A percentile compares a stretch with the other conserved stretches of the same genome.
Evolutionary conservation across 2,113 vertebrate genomes (phyloP).

Genomic region (Hystrix brachyura): DNA sequence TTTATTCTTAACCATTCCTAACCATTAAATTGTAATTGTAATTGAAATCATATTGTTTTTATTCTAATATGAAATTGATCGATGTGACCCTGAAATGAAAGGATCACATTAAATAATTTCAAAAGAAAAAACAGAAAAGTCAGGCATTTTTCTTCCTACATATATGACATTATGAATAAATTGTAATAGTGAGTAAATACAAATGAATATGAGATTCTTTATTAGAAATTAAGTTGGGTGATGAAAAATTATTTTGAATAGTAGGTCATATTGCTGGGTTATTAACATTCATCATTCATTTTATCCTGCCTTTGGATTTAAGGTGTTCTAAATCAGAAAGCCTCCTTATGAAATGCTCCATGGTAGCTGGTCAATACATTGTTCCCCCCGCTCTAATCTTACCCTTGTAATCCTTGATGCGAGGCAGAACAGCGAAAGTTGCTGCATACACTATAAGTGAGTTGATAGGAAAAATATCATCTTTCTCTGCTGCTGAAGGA

Average conservation of each 20-base stretch:
- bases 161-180: background rate
- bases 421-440: background rate
- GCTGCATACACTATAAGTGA: background rate
- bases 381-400: background rate
- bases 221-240: background rate
- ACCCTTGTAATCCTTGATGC: background rate
- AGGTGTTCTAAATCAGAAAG: background rate
- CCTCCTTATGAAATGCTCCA: background rate
- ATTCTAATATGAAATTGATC: background rate
- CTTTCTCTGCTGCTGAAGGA: background rate
- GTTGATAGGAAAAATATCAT: background rate
- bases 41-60: background rate
- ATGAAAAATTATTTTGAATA: slow-evolving; percentile 11
- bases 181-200: background rate
- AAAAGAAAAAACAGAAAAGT: slow-evolving; percentile 12
- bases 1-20: background rate
- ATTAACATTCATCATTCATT: slow-evolving; percentile 45
- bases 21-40: background rate
- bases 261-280: background rate
- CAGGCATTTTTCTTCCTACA: background rate
- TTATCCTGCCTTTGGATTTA: background rate
- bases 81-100: background rate
- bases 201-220: background rate
- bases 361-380: background rate
- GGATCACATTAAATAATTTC: background rate